These are phyloP conservation scores for Pithecia hirsuta DNA, from an alignment of 2,797 vertebrate genomes.

Conservation along the genomic window DNA sequence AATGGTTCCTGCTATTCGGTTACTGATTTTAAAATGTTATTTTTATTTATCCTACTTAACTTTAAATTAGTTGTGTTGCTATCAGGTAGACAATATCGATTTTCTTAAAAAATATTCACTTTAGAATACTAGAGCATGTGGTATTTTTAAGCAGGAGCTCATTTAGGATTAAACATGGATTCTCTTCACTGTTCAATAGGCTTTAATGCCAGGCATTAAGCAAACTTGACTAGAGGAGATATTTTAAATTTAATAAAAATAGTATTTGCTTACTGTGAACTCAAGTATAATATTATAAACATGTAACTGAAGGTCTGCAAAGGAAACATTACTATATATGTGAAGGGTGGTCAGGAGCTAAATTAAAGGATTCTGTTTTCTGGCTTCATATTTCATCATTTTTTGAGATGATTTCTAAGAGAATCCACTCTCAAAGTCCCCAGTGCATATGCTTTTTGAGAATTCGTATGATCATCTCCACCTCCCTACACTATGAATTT, in stretches of 20 bases:
- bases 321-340: not conserved
- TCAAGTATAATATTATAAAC: not conserved
- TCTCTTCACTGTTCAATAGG: not conserved
- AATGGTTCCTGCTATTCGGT: not conserved
- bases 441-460: not conserved
- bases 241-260: not conserved
- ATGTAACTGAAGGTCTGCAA: not conserved
- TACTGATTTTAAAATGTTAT: not conserved
- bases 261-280: not conserved
- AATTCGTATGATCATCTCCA: not conserved
- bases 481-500: not conserved
- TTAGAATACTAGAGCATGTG: not conserved
- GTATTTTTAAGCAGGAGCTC: not conserved
- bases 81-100: not conserved
- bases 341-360: not conserved
- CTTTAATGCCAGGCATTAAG: not conserved
- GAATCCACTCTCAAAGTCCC: not conserved
- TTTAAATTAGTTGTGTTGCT: not conserved
- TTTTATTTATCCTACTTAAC: not conserved
- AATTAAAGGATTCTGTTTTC: not conserved
- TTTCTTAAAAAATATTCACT: not conserved
- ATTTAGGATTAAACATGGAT: not conserved
- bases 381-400: not conserved
- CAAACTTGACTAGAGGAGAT: not conserved
- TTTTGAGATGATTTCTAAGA: not conserved